phyloP scores from a whole-genome alignment of 1,140 invertebrate genomes.

The Pemphigus obesinymphae region DNA sequence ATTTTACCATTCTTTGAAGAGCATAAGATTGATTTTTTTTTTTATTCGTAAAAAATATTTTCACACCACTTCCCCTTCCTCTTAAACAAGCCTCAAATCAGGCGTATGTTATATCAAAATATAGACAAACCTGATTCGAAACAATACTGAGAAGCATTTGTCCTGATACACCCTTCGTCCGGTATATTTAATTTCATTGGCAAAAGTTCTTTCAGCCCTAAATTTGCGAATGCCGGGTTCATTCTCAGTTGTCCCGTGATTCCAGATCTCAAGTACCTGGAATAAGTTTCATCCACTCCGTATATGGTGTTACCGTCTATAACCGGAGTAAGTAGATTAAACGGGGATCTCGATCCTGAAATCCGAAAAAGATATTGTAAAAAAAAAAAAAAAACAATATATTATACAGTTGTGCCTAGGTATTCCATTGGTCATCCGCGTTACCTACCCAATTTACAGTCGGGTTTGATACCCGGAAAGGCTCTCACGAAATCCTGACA shows the following conservation, averaged over 20 bases:
- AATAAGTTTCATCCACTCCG: slow-evolving; percentile 71
- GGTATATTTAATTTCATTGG: slow-evolving; percentile 86
- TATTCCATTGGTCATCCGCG: neutral
- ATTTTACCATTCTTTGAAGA: too few relatives aligned
- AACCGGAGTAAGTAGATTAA: slow-evolving; percentile 76
- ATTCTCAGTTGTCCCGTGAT: slow-evolving; percentile 74
- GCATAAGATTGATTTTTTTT: too few relatives aligned
- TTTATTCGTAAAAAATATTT: too few relatives aligned
- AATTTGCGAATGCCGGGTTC: slow-evolving; percentile 83
- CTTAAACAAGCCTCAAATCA: neutral
- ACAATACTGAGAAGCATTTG: slow-evolving; percentile 82
- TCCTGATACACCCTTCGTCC: slow-evolving; percentile 86
- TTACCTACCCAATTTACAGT: slow-evolving; percentile 73
- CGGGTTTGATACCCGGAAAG: slow-evolving; percentile 74
- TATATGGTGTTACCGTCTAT: slow-evolving; percentile 82
- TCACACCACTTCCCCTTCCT: neutral
- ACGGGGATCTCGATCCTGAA: slow-evolving; percentile 68
- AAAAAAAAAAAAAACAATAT: neutral
- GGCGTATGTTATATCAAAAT: neutral
- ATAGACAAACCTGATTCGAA: slow-evolving; percentile 72
- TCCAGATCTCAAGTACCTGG: slow-evolving; percentile 68
- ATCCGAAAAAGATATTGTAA: neutral
- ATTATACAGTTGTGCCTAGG: too few relatives aligned
- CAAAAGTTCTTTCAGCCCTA: slow-evolving; percentile 80
- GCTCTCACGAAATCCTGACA: slow-evolving; percentile 85